Evolutionary conservation across 1,140 invertebrate genomes (phyloP).

Genomic region (Frieseomelitta varia): DNA sequence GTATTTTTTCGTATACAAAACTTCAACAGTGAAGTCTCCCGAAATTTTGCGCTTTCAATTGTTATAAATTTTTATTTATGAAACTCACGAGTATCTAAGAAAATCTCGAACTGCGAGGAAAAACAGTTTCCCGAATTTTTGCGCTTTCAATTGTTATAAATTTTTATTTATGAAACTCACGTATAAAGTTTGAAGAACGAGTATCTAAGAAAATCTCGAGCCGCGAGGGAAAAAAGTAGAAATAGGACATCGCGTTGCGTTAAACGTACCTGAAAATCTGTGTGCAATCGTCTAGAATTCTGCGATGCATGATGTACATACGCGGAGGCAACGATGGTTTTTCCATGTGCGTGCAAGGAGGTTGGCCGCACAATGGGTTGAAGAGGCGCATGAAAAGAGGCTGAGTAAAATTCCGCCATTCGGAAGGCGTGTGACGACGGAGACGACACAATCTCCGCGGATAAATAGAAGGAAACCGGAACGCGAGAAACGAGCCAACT

Average conservation of each 20-base stretch:
- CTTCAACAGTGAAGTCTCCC: too few relatives aligned
- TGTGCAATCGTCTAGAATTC: not conserved
- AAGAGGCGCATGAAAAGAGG: not conserved
- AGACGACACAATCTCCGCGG: not conserved
- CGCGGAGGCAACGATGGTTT: constrained; percentile 30
- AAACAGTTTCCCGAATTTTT: too few relatives aligned
- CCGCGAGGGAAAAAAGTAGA: not conserved
- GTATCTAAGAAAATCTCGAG: not conserved
- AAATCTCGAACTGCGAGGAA: not conserved
- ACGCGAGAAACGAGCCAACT: constrained; percentile 14
- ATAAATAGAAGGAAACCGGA: constrained; percentile 13
- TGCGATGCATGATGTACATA: not conserved
- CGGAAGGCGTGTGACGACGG: not conserved
- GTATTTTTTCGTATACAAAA: too few relatives aligned
- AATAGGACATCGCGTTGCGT: too few relatives aligned
- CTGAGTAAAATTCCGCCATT: constrained; percentile 29
- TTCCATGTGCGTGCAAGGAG: constrained; percentile 67
- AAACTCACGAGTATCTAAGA: not conserved
- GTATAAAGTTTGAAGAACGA: not conserved
- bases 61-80: too few relatives aligned
- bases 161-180: not conserved
- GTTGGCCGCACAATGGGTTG: constrained; percentile 40
- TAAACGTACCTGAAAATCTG: too few relatives aligned
- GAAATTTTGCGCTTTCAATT: too few relatives aligned
- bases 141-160: too few relatives aligned